Percentiles rank a stretch among this genome's conserved stretches.
These are phyloP conservation scores for Microctenopoma lineatum DNA, from an alignment of 2,797 vertebrate genomes.

Conservation along the genomic window DNA sequence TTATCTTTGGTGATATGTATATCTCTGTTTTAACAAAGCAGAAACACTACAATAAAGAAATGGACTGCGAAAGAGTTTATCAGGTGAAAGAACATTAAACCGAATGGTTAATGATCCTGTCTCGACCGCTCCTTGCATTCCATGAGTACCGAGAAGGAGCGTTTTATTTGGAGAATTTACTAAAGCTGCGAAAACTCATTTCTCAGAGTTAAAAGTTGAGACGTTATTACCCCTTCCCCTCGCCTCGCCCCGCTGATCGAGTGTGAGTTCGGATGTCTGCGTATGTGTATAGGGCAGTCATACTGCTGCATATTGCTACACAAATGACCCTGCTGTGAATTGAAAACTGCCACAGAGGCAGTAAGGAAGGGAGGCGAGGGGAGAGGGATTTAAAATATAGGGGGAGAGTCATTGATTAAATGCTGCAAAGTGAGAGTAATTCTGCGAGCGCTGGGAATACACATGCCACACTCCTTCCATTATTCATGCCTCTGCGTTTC, in stretches of 20 bases:
- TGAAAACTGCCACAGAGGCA: conserved; percentile 40
- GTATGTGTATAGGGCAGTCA: conserved; percentile 28
- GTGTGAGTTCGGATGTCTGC: conserved; percentile 23
- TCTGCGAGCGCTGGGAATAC: conserved; percentile 77
- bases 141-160: neutral
- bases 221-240: conserved; percentile 20
- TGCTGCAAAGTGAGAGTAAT: conserved; percentile 83
- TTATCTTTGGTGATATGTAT: neutral
- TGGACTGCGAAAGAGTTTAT: neutral
- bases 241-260: neutral
- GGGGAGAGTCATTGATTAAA: conserved; percentile 83
- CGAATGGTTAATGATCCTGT: neutral
- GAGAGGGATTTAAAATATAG: conserved; percentile 70
- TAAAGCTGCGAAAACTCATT: conserved; percentile 38
- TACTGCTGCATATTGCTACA: conserved; percentile 50
- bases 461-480: conserved; percentile 67
- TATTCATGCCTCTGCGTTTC: conserved; percentile 67
- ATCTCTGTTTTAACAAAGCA: neutral
- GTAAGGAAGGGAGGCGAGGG: conserved; percentile 20
- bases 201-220: conserved; percentile 25
- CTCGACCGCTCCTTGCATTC: neutral
- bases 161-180: conserved; percentile 4
- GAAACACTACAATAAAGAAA: neutral
- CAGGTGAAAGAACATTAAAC: neutral
- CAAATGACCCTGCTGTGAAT: conserved; percentile 58